Percentiles rank a stretch among this genome's conserved stretches.
Evolutionary conservation across 2,888 invertebrate genomes (phyloP).

Genomic region (Nebria salina): DNA sequence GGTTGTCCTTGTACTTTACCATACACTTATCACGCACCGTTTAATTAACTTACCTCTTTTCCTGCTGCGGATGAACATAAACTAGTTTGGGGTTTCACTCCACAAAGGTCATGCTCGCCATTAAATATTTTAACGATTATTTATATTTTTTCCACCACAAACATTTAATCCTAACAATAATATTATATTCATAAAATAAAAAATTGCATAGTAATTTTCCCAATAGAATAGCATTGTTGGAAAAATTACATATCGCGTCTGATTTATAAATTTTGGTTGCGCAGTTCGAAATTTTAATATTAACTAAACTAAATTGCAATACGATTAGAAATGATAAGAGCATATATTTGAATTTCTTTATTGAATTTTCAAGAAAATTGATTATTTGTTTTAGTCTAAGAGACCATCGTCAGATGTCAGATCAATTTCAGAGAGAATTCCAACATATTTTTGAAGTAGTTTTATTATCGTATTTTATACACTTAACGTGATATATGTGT

Average conservation of each 20-base stretch:
- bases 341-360: not conserved
- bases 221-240: not conserved
- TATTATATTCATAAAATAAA: not conserved
- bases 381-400: constrained; percentile 6
- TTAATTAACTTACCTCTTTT: constrained; percentile 25
- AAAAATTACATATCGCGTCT: not conserved
- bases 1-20: constrained; percentile 23
- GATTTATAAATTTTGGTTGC: not conserved
- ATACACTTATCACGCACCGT: constrained; percentile 13
- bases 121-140: constrained; percentile 11
- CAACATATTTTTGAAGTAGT: not conserved
- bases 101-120: constrained; percentile 35
- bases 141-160: not conserved
- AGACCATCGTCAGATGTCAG: constrained; percentile 9
- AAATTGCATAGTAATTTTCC: not conserved
- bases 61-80: constrained; percentile 28
- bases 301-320: not conserved
- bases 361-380: not conserved
- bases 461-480: not conserved
- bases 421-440: not conserved
- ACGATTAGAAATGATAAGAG: not conserved
- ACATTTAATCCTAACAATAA: not conserved
- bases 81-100: constrained; percentile 29
- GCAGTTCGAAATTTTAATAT: not conserved
- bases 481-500: not conserved